These are phyloP conservation scores for Chauna torquata DNA, from an alignment of 2,113 vertebrate genomes.

Conservation along the genomic window DNA sequence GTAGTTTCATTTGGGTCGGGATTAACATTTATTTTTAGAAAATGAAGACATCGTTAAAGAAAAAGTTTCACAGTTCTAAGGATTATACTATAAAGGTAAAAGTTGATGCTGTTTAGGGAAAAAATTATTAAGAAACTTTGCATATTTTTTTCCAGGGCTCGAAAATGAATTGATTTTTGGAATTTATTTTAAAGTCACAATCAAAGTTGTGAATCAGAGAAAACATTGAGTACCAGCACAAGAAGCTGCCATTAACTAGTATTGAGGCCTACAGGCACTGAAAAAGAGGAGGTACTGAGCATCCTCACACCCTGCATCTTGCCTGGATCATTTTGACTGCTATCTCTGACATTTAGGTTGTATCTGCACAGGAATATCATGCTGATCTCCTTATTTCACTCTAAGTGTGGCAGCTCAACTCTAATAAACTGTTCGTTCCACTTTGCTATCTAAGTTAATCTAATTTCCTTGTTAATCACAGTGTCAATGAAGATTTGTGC, in stretches of 20 bases:
- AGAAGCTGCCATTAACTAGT: not conserved
- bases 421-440: not conserved
- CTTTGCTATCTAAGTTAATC: not conserved
- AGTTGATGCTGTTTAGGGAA: not conserved
- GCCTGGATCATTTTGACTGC: not conserved
- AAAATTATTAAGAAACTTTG: not conserved
- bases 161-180: not conserved
- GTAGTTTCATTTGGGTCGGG: not conserved
- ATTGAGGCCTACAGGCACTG: not conserved
- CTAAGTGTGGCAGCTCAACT: not conserved
- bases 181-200: not conserved
- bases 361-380: not conserved
- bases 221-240: not conserved
- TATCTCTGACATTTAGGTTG: not conserved
- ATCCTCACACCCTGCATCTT: not conserved
- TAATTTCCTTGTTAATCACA: not conserved
- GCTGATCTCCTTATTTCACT: not conserved
- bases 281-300: not conserved
- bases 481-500: not conserved
- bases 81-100: not conserved
- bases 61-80: not conserved
- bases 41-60: not conserved
- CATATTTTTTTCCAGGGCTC: not conserved
- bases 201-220: not conserved
- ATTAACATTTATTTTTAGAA: not conserved